Evolutionary conservation across 2,888 invertebrate species (phyloP).

Genomic region (Torymus auratus): DNA sequence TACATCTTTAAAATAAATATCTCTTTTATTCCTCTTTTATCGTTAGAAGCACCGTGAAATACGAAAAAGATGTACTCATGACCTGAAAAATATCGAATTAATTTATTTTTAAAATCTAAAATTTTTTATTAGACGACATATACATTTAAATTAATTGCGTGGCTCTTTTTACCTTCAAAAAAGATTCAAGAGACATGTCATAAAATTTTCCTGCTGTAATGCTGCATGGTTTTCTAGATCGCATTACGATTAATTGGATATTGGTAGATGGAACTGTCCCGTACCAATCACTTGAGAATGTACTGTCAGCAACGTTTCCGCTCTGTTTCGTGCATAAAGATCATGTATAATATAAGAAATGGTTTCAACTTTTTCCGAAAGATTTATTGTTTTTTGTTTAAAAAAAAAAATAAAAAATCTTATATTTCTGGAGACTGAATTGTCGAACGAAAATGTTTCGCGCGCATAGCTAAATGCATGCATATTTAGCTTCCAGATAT

Average conservation of each 20-base stretch:
- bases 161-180: constrained; percentile 65
- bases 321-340: constrained; percentile 61
- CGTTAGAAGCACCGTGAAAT: constrained; percentile 67
- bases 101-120: too few relatives aligned
- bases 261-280: constrained; percentile 57
- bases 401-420: too few relatives aligned
- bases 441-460: too few relatives aligned
- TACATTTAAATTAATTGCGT: too few relatives aligned
- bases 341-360: background rate
- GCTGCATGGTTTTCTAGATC: constrained; percentile 64
- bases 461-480: too few relatives aligned
- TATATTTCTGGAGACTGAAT: too few relatives aligned
- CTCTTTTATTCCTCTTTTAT: constrained; percentile 64
- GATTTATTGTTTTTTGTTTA: background rate
- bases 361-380: background rate
- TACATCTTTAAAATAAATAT: background rate
- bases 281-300: constrained; percentile 66
- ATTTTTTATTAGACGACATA: too few relatives aligned
- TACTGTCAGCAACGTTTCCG: constrained; percentile 63
- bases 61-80: constrained; percentile 70
- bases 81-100: constrained; percentile 61
- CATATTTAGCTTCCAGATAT: too few relatives aligned
- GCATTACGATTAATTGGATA: constrained; percentile 67
- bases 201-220: constrained; percentile 72
- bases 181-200: constrained; percentile 68